Conservation (phyloP, 2,888 invertebrate species). For the Nephrotoma guestfalica region DNA sequence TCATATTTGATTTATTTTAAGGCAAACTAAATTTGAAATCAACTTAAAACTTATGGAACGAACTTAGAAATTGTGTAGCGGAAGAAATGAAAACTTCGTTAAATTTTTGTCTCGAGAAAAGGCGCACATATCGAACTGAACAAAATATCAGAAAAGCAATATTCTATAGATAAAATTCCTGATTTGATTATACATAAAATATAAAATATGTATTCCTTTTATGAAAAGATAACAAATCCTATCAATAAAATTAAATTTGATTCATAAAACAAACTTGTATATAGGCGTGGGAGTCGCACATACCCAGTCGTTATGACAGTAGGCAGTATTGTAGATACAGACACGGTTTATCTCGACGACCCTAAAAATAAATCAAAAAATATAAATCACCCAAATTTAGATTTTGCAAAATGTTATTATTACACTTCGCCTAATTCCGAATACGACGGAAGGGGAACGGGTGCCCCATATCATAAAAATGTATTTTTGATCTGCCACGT, state of each 20-base stretch:
- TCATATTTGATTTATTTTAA: background rate
- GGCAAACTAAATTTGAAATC: background rate
- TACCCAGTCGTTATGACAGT: background rate
- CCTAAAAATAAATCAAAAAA: background rate
- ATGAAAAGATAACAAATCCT: background rate
- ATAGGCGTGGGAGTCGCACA: background rate
- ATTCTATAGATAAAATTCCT: background rate
- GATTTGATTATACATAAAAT: background rate
- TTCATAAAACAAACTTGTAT: background rate
- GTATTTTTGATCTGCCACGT: too few species aligned
- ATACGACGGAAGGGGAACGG: too few species aligned
- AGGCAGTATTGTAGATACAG: background rate
- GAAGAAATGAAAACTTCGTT: background rate
- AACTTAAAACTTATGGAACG: background rate
- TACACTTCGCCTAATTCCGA: too few species aligned
- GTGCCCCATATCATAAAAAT: too few species aligned
- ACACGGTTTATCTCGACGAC: background rate
- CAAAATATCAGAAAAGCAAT: background rate
- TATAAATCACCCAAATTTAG: background rate
- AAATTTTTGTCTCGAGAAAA: background rate
- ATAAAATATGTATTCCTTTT: background rate
- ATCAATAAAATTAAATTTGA: background rate
- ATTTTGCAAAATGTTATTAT: too few species aligned
- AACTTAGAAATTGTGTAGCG: background rate
- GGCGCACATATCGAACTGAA: background rate